Conservation (phyloP, 1,140 invertebrate species). For the Coboldia fuscipes region DNA sequence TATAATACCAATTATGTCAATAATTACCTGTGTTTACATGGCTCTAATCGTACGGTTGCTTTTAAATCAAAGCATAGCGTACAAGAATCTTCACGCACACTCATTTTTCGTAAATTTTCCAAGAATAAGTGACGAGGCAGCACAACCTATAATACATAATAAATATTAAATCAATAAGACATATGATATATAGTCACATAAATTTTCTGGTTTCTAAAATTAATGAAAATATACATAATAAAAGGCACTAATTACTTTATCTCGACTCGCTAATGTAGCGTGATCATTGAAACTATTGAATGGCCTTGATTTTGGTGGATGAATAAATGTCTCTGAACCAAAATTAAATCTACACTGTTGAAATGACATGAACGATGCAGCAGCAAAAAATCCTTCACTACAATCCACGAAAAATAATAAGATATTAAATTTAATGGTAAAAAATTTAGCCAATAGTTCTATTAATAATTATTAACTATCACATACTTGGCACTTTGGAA, state of each 20-base stretch:
- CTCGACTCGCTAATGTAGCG: slow-evolving; percentile 41
- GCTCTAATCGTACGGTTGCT: slow-evolving; percentile 48
- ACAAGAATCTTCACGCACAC: slow-evolving; percentile 67
- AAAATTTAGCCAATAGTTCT: slow-evolving; percentile 1
- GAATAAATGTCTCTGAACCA: slow-evolving; percentile 57
- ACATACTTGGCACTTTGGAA: slow-evolving; percentile 58
- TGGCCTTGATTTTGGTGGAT: slow-evolving; percentile 41
- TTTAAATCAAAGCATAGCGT: slow-evolving; percentile 68
- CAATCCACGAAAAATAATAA: slow-evolving; percentile 12
- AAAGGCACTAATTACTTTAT: slow-evolving; percentile 46
- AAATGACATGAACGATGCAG: slow-evolving; percentile 89
- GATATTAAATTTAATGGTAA: background rate
- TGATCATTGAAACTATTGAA: slow-evolving; percentile 61
- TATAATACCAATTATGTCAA: slow-evolving; percentile 2
- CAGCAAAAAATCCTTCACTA: slow-evolving; percentile 76
- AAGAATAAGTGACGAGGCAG: slow-evolving; percentile 54
- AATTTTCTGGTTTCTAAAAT: too few relatives aligned
- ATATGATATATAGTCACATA: too few relatives aligned
- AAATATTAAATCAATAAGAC: too few relatives aligned
- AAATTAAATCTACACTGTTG: slow-evolving; percentile 91
- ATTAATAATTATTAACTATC: background rate
- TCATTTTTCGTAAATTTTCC: slow-evolving; percentile 45
- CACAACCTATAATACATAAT: slow-evolving; percentile 12
- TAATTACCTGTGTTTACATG: slow-evolving; percentile 59
- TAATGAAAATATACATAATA: too few relatives aligned